A percentile compares a stretch with the other conserved stretches of the same genome.
Conservation (phyloP, 2,797 vertebrate genomes). For the Argya squamiceps region DNA sequence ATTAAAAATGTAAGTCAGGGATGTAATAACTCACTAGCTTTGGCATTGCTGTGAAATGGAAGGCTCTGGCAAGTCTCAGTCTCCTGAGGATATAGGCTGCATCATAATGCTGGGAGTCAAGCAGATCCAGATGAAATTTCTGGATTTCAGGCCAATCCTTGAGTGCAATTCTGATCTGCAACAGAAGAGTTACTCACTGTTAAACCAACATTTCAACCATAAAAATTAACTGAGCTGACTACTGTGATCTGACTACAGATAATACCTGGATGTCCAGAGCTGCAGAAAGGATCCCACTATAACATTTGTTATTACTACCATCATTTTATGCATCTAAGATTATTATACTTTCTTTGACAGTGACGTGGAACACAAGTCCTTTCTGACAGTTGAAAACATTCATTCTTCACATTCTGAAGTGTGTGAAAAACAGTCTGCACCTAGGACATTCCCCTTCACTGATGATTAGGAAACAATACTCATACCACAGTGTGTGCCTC, state of each 20-base stretch:
- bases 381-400: neutral
- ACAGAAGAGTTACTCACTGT: neutral
- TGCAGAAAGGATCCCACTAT: neutral
- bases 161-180: slow-evolving; percentile 85
- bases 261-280: neutral
- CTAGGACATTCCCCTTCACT: neutral
- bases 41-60: slow-evolving; percentile 91
- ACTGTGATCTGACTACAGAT: neutral
- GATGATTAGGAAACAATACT: neutral
- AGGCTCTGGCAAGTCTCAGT: slow-evolving; percentile 84
- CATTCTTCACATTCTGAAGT: neutral
- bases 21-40: slow-evolving; percentile 76
- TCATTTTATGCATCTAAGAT: neutral
- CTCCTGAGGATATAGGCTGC: slow-evolving; percentile 83
- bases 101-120: slow-evolving; percentile 87
- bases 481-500: neutral
- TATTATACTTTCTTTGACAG: neutral
- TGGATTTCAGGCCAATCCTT: slow-evolving; percentile 89
- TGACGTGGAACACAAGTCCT: neutral
- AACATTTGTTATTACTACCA: neutral
- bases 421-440: neutral
- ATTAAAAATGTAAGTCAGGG: neutral
- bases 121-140: slow-evolving; percentile 86
- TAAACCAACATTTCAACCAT: neutral
- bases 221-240: neutral